Conservation (phyloP, 2,113 vertebrate genomes). For the Aleadryas rufinucha region DNA sequence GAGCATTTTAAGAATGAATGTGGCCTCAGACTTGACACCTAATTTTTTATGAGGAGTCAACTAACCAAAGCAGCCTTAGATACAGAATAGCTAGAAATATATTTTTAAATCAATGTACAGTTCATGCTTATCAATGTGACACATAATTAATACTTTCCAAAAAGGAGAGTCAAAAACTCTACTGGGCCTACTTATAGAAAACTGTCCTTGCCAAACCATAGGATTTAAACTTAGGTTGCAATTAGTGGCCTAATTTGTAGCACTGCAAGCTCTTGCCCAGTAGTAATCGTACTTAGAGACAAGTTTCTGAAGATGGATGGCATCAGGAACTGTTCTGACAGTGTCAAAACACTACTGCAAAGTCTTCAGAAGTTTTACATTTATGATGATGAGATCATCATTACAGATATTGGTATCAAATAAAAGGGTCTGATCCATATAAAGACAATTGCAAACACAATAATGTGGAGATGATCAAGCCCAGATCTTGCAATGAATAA, state of each 20-base stretch:
- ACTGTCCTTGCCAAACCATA: neutral
- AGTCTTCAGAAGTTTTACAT: conserved; percentile 26
- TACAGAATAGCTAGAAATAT: neutral
- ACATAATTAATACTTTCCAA: neutral
- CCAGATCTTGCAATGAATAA: conserved; percentile 19
- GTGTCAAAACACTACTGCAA: conserved; percentile 2
- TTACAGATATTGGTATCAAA: neutral
- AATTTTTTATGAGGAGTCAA: neutral
- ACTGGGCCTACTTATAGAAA: neutral
- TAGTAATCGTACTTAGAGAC: neutral
- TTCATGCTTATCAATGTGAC: neutral
- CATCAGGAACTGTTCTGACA: conserved; percentile 36
- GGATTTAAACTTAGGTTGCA: neutral
- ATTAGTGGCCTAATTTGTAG: conserved; percentile 38
- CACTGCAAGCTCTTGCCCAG: neutral
- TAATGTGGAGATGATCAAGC: neutral
- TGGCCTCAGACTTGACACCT: neutral
- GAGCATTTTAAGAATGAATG: neutral
- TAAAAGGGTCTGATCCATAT: neutral
- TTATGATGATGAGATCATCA: neutral
- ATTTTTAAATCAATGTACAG: neutral
- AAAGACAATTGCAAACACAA: neutral
- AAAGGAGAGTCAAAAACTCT: neutral
- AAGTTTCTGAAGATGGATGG: neutral
- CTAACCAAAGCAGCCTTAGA: neutral